Evolutionary conservation across 2,113 vertebrate genomes (phyloP), one percentile per base, ranked within the genome.

Genomic region (Malurus alboscapulatus): DNA sequence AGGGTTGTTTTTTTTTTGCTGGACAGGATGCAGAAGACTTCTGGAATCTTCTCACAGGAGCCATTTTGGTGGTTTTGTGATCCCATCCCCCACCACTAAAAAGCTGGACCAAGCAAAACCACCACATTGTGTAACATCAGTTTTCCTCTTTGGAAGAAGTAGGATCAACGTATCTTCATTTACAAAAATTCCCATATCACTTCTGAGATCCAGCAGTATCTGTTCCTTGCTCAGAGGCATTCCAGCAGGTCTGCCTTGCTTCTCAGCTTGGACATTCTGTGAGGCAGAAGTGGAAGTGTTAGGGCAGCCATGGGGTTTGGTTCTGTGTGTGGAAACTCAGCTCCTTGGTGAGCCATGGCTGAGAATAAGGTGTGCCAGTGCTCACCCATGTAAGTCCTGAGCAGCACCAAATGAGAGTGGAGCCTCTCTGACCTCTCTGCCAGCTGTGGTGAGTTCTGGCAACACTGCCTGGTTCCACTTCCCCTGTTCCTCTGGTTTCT

Each of bases 161-260:
- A 50, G 69, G 51, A 38, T 59, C 34, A 61, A 6, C 30, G 19
- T 32, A 38, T 71, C 58, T 66, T 59, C 1, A 0, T 48, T 71
- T 61, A 59, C 29, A 65, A 19, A 32, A 53, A 36, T 66, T 59
- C 59, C 32, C 20, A 14, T 32, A 59, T 25, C 5, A 2, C n/a
- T 7, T 81, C 47, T 71, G 51, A 42, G 57, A n/a, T 54, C 38
- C 34, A 48, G 73, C 42, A 18, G 7, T 47, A 12, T 20, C 30
- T 44, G 0, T 40, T 29, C 19, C 9, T 1, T 15, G 48, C 61
- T 30, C 32, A 20, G 12, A 57, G 69, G 26, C 1, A 0, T 50
- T 42, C 53, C 32, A 40, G 66, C 32, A 45, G 29, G 15, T 14
- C 32, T 47, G 32, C 7, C 1, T 27, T 5, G 3, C 29, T 40